These are phyloP conservation scores for Drosophila mayri DNA, from an alignment of 1,140 invertebrate species.

Conservation along the genomic window DNA sequence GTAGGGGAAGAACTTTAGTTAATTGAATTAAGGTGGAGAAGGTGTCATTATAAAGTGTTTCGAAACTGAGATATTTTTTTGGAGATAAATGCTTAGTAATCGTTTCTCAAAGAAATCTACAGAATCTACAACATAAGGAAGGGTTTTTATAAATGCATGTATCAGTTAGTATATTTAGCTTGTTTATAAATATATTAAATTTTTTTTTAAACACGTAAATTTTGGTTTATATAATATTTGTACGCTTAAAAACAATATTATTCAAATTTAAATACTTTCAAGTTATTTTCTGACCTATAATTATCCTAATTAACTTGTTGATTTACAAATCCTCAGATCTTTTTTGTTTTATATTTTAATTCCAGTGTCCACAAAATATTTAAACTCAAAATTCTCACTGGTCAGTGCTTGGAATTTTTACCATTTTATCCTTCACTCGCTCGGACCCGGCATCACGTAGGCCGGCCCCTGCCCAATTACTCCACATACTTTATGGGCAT, in stretches of 20 bases:
- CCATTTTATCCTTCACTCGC: constrained; percentile 6
- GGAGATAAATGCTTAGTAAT: neutral
- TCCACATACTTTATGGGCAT: constrained; percentile 51
- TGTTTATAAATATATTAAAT: no score
- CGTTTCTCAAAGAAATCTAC: neutral
- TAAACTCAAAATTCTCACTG: constrained; percentile 31
- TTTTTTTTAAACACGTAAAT: neutral
- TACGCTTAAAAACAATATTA: neutral
- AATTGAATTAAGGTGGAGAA: constrained; percentile 35
- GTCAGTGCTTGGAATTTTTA: constrained; percentile 40
- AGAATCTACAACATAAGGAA: no score
- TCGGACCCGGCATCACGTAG: constrained; percentile 28
- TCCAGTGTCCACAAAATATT: constrained; percentile 4
- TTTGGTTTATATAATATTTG: no score
- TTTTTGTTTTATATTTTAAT: neutral
- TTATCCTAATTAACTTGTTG: neutral
- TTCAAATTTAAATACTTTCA: neutral
- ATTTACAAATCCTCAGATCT: neutral
- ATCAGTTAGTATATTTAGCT: no score
- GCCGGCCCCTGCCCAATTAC: constrained; percentile 16
- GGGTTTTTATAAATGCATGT: no score
- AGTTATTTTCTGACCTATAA: neutral
- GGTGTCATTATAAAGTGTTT: constrained; percentile 4
- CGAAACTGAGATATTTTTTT: no score
- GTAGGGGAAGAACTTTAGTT: constrained; percentile 8